phyloP scores from a whole-genome alignment of 2,113 vertebrate species.

The Thermophis baileyi region DNA sequence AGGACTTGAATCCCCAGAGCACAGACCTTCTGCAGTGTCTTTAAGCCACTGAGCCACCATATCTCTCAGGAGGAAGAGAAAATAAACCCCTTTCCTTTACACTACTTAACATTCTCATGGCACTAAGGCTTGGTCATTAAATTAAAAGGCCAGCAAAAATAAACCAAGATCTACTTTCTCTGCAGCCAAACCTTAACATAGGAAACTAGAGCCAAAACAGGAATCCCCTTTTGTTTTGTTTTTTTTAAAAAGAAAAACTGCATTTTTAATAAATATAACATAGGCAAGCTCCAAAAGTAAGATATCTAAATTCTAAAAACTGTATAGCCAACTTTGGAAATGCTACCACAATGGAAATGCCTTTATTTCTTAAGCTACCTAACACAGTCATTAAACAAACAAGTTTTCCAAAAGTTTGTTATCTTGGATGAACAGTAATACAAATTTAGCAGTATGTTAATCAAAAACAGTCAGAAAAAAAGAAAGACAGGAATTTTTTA shows the following conservation, averaged over 20 bases:
- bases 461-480: slow-evolving; percentile 26
- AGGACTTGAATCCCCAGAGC: no score
- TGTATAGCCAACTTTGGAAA: not conserved
- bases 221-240: not conserved
- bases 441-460: not conserved
- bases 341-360: not conserved
- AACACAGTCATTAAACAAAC: not conserved
- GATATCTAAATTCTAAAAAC: not conserved
- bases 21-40: no score
- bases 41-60: no score
- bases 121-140: not conserved
- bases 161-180: not conserved
- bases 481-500: not conserved
- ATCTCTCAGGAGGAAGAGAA: not conserved
- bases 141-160: not conserved
- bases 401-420: not conserved
- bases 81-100: no score
- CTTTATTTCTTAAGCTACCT: not conserved
- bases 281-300: not conserved
- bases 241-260: no score
- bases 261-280: not conserved
- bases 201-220: not conserved
- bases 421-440: not conserved
- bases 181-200: not conserved
- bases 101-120: not conserved